phyloP scores from a whole-genome alignment of 2,797 vertebrate species.

The Pipistrellus pipistrellus region DNA sequence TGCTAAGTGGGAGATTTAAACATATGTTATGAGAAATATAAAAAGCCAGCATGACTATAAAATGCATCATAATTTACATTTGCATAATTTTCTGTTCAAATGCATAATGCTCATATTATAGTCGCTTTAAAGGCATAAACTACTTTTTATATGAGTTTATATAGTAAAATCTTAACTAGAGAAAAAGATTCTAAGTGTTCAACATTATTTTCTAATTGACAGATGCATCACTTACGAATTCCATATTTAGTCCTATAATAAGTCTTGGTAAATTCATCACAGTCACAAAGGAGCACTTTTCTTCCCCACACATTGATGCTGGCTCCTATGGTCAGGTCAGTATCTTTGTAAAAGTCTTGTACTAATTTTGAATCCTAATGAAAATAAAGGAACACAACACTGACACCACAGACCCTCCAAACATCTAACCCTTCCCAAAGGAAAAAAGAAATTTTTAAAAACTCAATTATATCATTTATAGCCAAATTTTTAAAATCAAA shows the following conservation, averaged over 20 bases:
- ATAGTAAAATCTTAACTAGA: slow-evolving; percentile 59
- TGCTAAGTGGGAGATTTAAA: slow-evolving; percentile 66
- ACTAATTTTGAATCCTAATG: slow-evolving; percentile 91
- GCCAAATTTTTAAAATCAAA: slow-evolving; percentile 55
- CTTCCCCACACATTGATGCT: slow-evolving; percentile 95
- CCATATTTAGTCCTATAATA: slow-evolving; percentile 94
- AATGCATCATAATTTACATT: slow-evolving; percentile 66
- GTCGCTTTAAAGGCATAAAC: slow-evolving; percentile 60
- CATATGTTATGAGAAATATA: slow-evolving; percentile 68
- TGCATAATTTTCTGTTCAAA: slow-evolving; percentile 72
- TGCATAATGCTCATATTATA: slow-evolving; percentile 37
- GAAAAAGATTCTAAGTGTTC: slow-evolving; percentile 53
- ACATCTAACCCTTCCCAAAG: slow-evolving; percentile 45
- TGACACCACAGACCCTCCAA: slow-evolving; percentile 68
- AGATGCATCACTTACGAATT: slow-evolving; percentile 90
- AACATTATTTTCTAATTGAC: slow-evolving; percentile 49
- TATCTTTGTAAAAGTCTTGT: slow-evolving; percentile 94
- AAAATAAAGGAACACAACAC: slow-evolving; percentile 71
- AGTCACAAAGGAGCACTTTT: slow-evolving; percentile 93
- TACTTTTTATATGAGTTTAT: neutral
- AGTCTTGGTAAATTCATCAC: slow-evolving; percentile 95
- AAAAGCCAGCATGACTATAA: slow-evolving; percentile 66
- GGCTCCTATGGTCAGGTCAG: slow-evolving; percentile 92
- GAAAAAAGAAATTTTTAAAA: slow-evolving; percentile 15
- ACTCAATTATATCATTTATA: slow-evolving; percentile 44